Evolutionary conservation across 2,113 vertebrate genomes (phyloP).

Genomic region (Mastomys natalensis): DNA sequence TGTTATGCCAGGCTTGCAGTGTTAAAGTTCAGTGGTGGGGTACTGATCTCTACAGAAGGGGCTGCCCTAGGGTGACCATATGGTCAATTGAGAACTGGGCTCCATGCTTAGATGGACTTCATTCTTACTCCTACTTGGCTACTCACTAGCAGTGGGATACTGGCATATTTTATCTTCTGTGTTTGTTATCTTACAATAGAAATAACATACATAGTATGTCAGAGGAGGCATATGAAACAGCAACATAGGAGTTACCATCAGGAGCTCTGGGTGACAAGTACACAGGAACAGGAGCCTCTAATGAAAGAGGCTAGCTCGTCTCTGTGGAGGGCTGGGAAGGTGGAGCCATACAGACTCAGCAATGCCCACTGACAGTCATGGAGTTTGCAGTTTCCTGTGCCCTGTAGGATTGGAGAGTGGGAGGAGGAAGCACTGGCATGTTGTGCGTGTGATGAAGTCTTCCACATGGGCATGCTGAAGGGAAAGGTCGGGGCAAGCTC

Average conservation of each 20-base stretch:
- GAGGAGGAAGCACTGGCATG: neutral
- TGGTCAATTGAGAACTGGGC: neutral
- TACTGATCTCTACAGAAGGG: neutral
- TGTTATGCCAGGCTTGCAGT: neutral
- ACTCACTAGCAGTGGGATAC: neutral
- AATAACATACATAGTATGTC: rapidly evolving
- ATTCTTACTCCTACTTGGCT: neutral
- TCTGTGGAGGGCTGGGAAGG: neutral
- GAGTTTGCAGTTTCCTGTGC: neutral
- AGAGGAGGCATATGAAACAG: neutral
- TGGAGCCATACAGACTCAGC: neutral
- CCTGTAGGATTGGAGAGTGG: neutral
- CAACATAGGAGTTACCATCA: neutral
- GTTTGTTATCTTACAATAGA: neutral
- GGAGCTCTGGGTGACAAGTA: neutral
- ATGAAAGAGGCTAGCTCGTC: neutral
- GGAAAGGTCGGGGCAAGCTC: neutral
- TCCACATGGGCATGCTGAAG: neutral
- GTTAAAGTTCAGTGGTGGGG: neutral
- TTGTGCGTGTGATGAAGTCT: neutral
- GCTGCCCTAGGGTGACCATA: neutral
- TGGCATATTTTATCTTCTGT: neutral
- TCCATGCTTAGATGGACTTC: neutral
- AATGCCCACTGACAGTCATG: neutral
- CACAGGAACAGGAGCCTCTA: neutral